These are phyloP conservation scores for Blastobasis adustella DNA, from an alignment of 2,888 invertebrate species.

Conservation along the genomic window DNA sequence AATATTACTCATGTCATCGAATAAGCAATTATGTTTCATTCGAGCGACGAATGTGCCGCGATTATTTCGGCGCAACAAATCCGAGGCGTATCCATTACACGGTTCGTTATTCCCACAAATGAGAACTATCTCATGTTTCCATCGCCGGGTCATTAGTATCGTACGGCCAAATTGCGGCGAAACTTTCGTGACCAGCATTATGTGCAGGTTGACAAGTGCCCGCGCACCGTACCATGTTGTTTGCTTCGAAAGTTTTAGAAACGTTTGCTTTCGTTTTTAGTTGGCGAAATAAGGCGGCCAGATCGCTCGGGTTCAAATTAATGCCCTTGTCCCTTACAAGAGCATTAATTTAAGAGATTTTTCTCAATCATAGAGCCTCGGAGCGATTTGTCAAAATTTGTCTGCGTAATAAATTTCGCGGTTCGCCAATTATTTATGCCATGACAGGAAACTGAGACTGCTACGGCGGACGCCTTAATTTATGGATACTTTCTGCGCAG, in stretches of 20 bases:
- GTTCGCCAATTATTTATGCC: slow-evolving; percentile 58
- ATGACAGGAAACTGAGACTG: slow-evolving; percentile 54
- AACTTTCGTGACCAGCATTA: slow-evolving; percentile 13
- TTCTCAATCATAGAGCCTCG: slow-evolving; percentile 23
- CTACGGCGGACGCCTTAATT: slow-evolving; percentile 52
- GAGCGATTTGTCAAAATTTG: slow-evolving; percentile 56
- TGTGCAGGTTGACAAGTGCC: neutral
- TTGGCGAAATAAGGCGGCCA: too few species aligned
- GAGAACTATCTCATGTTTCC: slow-evolving; percentile 22
- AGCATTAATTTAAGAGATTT: slow-evolving; percentile 19
- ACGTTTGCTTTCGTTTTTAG: too few species aligned
- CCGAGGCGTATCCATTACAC: slow-evolving; percentile 20
- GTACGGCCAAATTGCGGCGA: slow-evolving; percentile 17
- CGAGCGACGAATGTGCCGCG: slow-evolving; percentile 3
- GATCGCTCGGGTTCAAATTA: too few species aligned
- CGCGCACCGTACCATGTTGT: neutral
- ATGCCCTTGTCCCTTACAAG: neutral
- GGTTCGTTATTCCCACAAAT: slow-evolving; percentile 22
- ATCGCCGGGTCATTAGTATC: slow-evolving; percentile 22
- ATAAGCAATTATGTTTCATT: slow-evolving; percentile 1
- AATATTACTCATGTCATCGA: slow-evolving; percentile 1
- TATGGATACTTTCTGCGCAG: slow-evolving; percentile 49
- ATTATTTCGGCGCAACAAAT: slow-evolving; percentile 12
- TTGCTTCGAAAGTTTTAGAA: too few species aligned
- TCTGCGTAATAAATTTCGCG: slow-evolving; percentile 55